Percentiles rank a stretch among this genome's conserved stretches.
These are phyloP conservation scores for Diorhabda sublineata DNA, from an alignment of 1,140 invertebrate species.

Conservation along the genomic window DNA sequence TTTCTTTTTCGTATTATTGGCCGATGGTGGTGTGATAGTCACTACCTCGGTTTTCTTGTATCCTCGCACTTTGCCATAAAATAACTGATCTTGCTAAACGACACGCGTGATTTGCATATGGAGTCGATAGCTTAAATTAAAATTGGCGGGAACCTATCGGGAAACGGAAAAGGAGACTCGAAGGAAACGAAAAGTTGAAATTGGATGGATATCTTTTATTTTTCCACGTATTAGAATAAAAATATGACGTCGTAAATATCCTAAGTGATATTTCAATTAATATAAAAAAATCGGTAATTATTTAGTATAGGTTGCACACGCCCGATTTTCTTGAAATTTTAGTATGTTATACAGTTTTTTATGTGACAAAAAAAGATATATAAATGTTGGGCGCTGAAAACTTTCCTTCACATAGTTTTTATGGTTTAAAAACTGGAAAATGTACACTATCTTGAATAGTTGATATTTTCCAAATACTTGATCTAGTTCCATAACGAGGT, in stretches of 20 bases:
- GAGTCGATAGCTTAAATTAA: slow-evolving; percentile 36
- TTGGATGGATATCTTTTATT: slow-evolving; percentile 3
- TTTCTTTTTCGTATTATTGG: no score
- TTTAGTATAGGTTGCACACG: no score
- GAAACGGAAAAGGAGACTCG: neutral
- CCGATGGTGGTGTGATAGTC: neutral
- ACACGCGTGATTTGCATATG: slow-evolving; percentile 45
- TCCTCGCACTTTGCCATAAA: slow-evolving; percentile 36
- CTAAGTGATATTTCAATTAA: neutral
- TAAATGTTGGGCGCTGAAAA: no score
- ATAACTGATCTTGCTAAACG: slow-evolving; percentile 42
- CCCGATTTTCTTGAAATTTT: no score
- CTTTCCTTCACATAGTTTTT: no score
- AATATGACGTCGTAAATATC: slow-evolving; percentile 1
- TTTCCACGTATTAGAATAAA: neutral
- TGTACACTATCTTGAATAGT: no score
- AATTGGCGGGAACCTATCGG: slow-evolving; percentile 19
- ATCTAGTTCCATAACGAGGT: no score
- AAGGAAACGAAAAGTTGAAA: neutral
- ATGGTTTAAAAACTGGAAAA: no score
- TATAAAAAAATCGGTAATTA: no score
- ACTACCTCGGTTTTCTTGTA: slow-evolving; percentile 27
- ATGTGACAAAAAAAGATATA: no score
- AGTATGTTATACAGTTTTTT: no score
- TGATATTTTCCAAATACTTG: no score